Evolutionary conservation across 2,113 vertebrate species (phyloP).

Genomic region (Bujurquina vittata): DNA sequence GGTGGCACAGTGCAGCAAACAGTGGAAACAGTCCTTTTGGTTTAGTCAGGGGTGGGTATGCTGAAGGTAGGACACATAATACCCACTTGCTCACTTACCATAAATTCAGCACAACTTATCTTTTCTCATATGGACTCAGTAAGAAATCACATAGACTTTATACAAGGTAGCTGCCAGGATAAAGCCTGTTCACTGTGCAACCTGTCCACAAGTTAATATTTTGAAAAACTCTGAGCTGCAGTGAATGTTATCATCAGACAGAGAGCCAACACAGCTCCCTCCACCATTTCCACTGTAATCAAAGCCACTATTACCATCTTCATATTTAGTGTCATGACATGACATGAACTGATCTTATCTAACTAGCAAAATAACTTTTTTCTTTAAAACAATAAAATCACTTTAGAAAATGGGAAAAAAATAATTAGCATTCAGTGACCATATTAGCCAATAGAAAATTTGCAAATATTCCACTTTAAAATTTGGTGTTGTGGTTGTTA

Average conservation of each 20-base stretch:
- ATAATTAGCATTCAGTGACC: neutral
- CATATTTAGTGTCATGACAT: neutral
- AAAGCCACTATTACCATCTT: neutral
- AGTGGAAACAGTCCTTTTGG: neutral
- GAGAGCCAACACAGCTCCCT: neutral
- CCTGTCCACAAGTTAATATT: neutral
- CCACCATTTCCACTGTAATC: accelerated
- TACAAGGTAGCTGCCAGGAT: neutral
- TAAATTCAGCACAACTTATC: neutral
- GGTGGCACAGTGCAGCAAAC: neutral
- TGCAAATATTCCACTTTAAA: neutral
- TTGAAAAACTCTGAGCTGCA: neutral
- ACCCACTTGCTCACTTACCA: neutral
- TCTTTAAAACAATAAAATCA: no score
- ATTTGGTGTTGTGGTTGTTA: neutral
- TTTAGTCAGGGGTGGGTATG: neutral
- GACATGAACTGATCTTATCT: neutral
- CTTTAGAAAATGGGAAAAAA: neutral
- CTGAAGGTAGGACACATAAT: neutral
- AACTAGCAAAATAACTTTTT: neutral
- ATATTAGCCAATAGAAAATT: neutral
- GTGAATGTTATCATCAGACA: neutral
- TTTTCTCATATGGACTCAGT: neutral
- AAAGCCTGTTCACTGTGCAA: neutral
- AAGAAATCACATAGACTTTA: neutral